Percentiles rank a stretch among this genome's conserved stretches.
Conservation (phyloP, 2,888 invertebrate genomes). For the Autographa gamma region DNA sequence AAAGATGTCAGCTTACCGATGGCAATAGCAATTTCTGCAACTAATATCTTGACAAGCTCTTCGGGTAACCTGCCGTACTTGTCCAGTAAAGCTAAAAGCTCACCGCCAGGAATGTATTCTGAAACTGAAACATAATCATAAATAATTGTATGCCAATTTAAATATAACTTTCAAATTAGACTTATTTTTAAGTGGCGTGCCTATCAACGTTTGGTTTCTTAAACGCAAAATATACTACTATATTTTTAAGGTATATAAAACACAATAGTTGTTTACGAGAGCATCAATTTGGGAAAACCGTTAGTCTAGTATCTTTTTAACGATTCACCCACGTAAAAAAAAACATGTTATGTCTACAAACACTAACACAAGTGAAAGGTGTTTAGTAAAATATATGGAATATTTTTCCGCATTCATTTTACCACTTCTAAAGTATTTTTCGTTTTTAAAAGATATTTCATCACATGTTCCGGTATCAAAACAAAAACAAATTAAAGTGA, state of each 20-base stretch:
- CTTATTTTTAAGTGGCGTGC: background rate
- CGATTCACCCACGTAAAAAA: no score
- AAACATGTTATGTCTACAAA: no score
- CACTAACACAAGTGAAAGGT: no score
- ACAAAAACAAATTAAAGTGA: background rate
- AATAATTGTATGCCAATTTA: no score
- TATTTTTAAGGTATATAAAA: background rate
- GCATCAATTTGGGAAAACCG: background rate
- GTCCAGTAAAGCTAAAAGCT: slow-evolving; percentile 93
- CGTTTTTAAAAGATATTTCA: background rate
- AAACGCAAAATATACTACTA: no score
- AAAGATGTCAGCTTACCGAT: slow-evolving; percentile 91
- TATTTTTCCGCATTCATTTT: no score
- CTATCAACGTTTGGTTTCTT: no score
- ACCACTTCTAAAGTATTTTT: background rate
- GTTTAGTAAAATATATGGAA: no score
- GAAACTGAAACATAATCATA: slow-evolving; percentile 89
- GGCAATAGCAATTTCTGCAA: slow-evolving; percentile 96
- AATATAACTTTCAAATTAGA: no score
- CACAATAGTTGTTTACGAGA: background rate
- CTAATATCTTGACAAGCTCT: slow-evolving; percentile 93
- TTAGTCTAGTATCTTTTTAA: background rate
- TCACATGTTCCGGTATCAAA: background rate
- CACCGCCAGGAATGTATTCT: slow-evolving; percentile 95
- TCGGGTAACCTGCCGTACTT: slow-evolving; percentile 93